Percentiles rank a stretch among this genome's conserved stretches.
Conservation (phyloP, 2,888 invertebrate species). For the Erebia epiphron region DNA sequence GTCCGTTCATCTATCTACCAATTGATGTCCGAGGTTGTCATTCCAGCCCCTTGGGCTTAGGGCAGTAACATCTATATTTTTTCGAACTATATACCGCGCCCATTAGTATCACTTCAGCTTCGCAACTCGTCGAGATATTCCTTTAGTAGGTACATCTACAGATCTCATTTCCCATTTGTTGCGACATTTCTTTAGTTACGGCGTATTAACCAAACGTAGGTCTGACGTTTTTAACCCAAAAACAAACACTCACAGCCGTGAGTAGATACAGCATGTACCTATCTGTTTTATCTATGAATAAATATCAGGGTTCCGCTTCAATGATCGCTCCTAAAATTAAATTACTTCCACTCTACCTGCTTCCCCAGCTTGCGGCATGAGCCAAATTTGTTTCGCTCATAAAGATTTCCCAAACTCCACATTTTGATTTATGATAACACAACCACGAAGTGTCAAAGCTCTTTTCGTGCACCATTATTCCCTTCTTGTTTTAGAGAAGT, state of each 20-base stretch:
- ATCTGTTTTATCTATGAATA: slow-evolving; percentile 58
- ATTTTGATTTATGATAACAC: slow-evolving; percentile 38
- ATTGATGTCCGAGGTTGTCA: too few species aligned
- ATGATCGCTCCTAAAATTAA: slow-evolving; percentile 65
- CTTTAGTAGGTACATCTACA: too few species aligned
- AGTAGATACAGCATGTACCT: slow-evolving; percentile 8
- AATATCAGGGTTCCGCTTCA: slow-evolving; percentile 53
- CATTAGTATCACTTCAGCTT: too few species aligned
- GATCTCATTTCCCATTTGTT: too few species aligned
- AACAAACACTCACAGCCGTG: neutral
- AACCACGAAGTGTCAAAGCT: slow-evolving; percentile 34
- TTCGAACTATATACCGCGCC: too few species aligned
- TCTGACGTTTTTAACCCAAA: neutral
- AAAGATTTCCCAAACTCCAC: slow-evolving; percentile 22
- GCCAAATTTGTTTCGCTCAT: slow-evolving; percentile 53
- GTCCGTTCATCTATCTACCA: too few species aligned
- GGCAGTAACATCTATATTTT: too few species aligned
- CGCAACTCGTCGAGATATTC: too few species aligned
- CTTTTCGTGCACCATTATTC: slow-evolving; percentile 34
- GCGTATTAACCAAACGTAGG: too few species aligned
- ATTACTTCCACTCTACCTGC: slow-evolving; percentile 58
- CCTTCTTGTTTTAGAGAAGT: slow-evolving; percentile 30
- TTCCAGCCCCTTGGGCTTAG: too few species aligned
- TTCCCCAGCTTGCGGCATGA: slow-evolving; percentile 45
- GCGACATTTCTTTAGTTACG: too few species aligned